phyloP scores from a whole-genome alignment of 2,797 vertebrate species.

The Melanotaenia maccullochi region DNA sequence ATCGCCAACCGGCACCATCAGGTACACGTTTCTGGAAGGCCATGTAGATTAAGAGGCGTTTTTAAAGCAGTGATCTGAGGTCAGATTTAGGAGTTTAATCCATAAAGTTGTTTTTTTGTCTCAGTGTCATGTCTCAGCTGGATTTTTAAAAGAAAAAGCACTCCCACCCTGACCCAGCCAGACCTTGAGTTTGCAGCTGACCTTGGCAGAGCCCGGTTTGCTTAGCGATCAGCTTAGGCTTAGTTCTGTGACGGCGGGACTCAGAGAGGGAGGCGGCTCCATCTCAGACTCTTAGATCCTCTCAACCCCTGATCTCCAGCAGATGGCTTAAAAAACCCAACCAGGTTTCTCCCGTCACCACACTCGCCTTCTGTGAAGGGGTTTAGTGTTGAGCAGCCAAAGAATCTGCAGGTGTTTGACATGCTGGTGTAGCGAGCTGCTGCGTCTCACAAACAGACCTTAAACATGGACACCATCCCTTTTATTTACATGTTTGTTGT shows the following conservation, averaged over 20 bases:
- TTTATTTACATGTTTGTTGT: neutral
- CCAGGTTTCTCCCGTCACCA: neutral
- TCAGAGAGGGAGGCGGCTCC: constrained; percentile 26
- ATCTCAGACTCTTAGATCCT: constrained; percentile 31
- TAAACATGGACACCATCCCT: neutral
- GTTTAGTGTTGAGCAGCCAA: neutral
- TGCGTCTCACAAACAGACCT: neutral
- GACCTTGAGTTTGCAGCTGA: constrained; percentile 38
- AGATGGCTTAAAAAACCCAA: constrained; percentile 26
- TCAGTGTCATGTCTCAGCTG: neutral
- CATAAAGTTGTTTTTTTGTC: no score
- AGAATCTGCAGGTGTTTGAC: neutral
- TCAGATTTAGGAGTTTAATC: no score
- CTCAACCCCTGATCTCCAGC: constrained; percentile 36
- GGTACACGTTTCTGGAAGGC: constrained; percentile 76
- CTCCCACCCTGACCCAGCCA: fast-evolving
- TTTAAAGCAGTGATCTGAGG: no score
- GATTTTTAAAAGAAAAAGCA: neutral
- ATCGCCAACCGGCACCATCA: constrained; percentile 97
- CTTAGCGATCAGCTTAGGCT: constrained; percentile 61
- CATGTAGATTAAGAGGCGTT: neutral
- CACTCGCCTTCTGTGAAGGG: neutral
- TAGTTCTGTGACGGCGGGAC: constrained; percentile 31
- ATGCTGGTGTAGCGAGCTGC: no score
- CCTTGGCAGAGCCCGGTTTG: constrained; percentile 18